Base-by-base conservation (phyloP, 2,797 vertebrate species). In the Anniella stebbinsi region DNA sequence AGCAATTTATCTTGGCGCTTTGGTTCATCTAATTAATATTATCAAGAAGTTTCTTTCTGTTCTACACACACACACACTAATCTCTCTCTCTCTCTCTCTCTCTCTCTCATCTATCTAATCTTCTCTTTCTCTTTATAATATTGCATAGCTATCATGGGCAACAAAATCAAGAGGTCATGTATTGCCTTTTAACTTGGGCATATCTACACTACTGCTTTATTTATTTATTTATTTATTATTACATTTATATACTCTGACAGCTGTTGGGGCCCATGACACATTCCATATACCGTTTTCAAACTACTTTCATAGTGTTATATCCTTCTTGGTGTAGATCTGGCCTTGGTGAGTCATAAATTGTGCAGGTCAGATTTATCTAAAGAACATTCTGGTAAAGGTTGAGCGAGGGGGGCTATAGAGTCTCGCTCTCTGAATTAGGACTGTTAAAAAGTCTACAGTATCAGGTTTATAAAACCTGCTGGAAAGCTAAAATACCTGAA, bases 401-500 rank as follows among this genome's bases (percentile, higher is more conserved):
- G 8, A 45, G 41, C 36, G 33, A 57, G n/a, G 45, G n/a, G 67
- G 60, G 33, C 25, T n/a, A 54, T 75, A 28, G 33, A 75, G 23
- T 38, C 75, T 82, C 76, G 48, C 89, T 92, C 72, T 81, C 90
- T 1, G 67, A 92, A n/a, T n/a, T 87, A n/a, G 2, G 8, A 0
- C 0, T n/a, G 51, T 81, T 80, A 81, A 89, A 94, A 87, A 3
- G 0, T 4, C 0, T 80, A 0, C 4, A 85, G 54, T 78, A 67
- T 28, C 23, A 70, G 6, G 25, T 1, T 21, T 0, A 0, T 10
- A 1, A 93, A 88, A 13, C 2, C 51, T 90, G 51, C 88, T 91
- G 8, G 92, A 93, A 75, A 81, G 1, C 76, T 92, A 48, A 80
- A 45, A 92, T 92, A 90, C 6, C 83, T 75, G 57, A 87, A n/a